These are phyloP conservation scores for Drosophila sordidapex DNA, from an alignment of 2,888 invertebrate genomes.

Conservation along the genomic window DNA sequence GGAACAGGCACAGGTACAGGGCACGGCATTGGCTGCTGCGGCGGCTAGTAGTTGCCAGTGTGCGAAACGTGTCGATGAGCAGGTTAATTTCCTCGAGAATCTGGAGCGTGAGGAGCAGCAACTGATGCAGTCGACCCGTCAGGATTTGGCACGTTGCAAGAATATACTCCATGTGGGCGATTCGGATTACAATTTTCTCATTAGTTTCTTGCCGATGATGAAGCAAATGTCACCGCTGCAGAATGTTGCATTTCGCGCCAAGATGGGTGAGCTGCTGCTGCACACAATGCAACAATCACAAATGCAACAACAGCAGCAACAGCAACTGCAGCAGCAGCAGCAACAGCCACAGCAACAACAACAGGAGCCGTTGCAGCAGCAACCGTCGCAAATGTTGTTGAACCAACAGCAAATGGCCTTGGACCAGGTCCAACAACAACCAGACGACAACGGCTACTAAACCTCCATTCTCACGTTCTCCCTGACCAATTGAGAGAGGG, in stretches of 20 bases:
- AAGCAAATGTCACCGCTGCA: conserved; percentile 80
- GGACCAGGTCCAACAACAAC: conserved; percentile 62
- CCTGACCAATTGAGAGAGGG: conserved; percentile 16
- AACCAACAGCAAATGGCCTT: conserved; percentile 76
- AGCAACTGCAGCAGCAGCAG: conserved; percentile 36
- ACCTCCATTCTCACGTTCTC: conserved; percentile 20
- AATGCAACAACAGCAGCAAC: conserved; percentile 37
- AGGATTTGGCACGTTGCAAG: conserved; percentile 75
- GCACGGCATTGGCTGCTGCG: conserved; percentile 57
- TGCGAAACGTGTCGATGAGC: conserved; percentile 72
- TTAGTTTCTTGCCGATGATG: conserved; percentile 82
- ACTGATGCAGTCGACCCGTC: conserved; percentile 78
- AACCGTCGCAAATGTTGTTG: conserved; percentile 73
- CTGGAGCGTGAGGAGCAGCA: conserved; percentile 79
- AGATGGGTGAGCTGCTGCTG: conserved; percentile 77
- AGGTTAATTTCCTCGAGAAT: conserved; percentile 75
- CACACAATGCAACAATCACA: conserved; percentile 70
- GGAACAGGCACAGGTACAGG: conserved; percentile 2
- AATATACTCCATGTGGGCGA: conserved; percentile 77
- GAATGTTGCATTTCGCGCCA: conserved; percentile 78
- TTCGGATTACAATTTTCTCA: conserved; percentile 80
- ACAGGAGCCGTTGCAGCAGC: conserved; percentile 21
- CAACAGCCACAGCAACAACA: conserved; percentile 16
- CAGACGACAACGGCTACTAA: conserved; percentile 30
- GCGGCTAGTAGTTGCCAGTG: conserved; percentile 72